Conservation (phyloP, 2,113 vertebrate genomes). For the Bostrychus sinensis region DNA sequence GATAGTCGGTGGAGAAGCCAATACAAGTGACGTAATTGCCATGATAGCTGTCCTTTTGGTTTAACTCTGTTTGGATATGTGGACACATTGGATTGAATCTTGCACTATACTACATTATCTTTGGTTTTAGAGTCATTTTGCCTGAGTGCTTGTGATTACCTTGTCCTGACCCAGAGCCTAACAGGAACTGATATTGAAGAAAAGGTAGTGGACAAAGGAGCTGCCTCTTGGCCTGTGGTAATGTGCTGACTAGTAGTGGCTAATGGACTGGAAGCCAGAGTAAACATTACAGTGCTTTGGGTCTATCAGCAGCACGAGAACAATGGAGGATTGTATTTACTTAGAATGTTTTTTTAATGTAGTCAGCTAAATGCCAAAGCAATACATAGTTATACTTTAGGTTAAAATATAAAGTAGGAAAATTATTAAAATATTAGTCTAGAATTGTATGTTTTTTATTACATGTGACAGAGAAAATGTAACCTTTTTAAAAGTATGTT, state of each 20-base stretch:
- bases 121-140: background rate
- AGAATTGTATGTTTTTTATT: too few species aligned
- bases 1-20: slow-evolving; percentile 8
- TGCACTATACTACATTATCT: background rate
- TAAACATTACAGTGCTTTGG: background rate
- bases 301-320: background rate
- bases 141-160: background rate
- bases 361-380: too few species aligned
- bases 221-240: background rate
- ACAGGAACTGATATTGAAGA: too few species aligned
- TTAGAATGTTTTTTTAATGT: too few species aligned
- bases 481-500: too few species aligned
- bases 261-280: background rate
- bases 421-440: too few species aligned
- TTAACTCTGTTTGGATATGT: background rate
- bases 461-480: too few species aligned
- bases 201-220: background rate
- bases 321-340: too few species aligned
- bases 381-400: too few species aligned
- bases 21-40: background rate
- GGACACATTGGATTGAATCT: background rate
- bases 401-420: background rate
- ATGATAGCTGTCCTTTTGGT: background rate
- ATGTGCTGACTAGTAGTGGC: background rate
- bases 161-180: background rate